Evolutionary conservation across 2,888 invertebrate species (phyloP).

Genomic region (Parnassius mnemosyne): DNA sequence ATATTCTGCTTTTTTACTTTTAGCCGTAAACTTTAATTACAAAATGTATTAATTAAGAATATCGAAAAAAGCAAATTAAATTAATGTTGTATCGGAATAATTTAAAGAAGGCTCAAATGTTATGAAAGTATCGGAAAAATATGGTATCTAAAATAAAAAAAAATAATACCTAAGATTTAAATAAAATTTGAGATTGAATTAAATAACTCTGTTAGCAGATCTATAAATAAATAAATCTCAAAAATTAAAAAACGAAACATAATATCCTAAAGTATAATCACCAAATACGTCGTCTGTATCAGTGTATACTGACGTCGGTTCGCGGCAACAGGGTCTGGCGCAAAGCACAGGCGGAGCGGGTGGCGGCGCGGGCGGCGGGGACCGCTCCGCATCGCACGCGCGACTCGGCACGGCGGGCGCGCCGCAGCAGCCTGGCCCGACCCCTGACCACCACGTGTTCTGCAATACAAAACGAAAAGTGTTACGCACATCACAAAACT

Average conservation of each 20-base stretch:
- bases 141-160: too few species aligned
- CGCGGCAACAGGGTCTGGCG: slow-evolving; percentile 69
- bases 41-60: too few species aligned
- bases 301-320: slow-evolving; percentile 59
- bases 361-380: slow-evolving; percentile 70
- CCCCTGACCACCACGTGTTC: slow-evolving; percentile 71
- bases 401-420: slow-evolving; percentile 74
- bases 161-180: too few species aligned
- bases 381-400: slow-evolving; percentile 80
- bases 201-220: too few species aligned
- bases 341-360: slow-evolving; percentile 60
- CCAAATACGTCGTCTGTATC: slow-evolving; percentile 25
- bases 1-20: not conserved
- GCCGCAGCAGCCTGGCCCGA: slow-evolving; percentile 67
- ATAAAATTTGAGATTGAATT: too few species aligned
- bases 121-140: too few species aligned
- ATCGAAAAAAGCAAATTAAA: too few species aligned
- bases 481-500: too few species aligned
- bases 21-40: too few species aligned
- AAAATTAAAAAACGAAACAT: slow-evolving; percentile 9
- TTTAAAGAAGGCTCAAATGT: too few species aligned
- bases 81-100: too few species aligned
- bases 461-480: slow-evolving; percentile 37
- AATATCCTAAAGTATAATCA: slow-evolving; percentile 22
- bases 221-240: not conserved